Conservation (phyloP, 1,140 invertebrate genomes). For the Pseudomyrmex sp. region DNA sequence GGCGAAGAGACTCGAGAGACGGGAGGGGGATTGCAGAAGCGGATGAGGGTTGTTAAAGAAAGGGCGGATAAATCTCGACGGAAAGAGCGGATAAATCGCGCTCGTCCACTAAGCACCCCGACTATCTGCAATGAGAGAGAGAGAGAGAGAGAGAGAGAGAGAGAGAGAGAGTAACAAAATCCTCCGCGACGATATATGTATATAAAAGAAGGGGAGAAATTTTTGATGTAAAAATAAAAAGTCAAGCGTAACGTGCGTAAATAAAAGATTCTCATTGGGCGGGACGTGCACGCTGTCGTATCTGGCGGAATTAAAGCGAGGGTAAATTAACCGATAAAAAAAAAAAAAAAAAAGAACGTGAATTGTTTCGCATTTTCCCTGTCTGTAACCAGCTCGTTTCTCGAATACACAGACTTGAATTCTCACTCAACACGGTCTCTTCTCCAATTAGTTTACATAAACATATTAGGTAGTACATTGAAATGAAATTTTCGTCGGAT, state of each 20-base stretch:
- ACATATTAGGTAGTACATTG: constrained; percentile 24
- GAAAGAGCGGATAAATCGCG: constrained; percentile 58
- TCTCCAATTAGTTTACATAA: constrained; percentile 35
- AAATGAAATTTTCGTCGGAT: background rate
- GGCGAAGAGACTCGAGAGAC: background rate
- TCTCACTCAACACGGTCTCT: background rate
- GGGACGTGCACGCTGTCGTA: constrained; percentile 1
- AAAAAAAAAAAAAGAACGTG: background rate
- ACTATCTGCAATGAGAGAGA: constrained; percentile 45
- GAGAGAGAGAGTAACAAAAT: constrained; percentile 10
- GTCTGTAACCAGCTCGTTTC: constrained; percentile 23
- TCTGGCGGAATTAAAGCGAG: constrained; percentile 34
- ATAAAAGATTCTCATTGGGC: constrained; percentile 35
- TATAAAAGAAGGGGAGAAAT: background rate
- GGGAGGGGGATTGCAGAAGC: background rate
- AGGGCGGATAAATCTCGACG: constrained; percentile 45
- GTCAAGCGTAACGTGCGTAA: constrained; percentile 36
- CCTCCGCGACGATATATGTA: background rate
- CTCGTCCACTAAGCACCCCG: constrained; percentile 26
- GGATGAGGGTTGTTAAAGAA: constrained; percentile 8
- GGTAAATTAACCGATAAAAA: constrained; percentile 41
- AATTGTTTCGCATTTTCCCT: constrained; percentile 47
- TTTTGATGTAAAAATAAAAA: constrained; percentile 40
- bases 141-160: background rate
- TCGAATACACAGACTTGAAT: constrained; percentile 3